Evolutionary conservation across 2,113 vertebrate genomes (phyloP).

Genomic region (Melozone crissalis): DNA sequence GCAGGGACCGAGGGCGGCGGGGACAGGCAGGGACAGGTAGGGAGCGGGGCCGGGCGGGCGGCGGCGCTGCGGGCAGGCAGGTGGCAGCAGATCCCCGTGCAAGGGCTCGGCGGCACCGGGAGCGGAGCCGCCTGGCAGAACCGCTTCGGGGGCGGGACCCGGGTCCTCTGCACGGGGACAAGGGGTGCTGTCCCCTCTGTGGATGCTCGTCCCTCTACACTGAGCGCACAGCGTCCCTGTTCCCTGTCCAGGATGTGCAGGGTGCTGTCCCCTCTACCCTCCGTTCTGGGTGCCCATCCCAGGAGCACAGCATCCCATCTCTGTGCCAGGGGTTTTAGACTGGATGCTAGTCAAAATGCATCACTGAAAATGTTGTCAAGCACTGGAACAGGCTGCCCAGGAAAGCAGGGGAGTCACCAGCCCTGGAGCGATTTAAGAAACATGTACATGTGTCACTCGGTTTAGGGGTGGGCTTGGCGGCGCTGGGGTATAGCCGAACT

Average conservation of each 20-base stretch:
- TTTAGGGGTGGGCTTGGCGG: background rate
- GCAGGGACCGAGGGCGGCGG: too few species aligned
- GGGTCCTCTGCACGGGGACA: background rate
- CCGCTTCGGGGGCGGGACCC: background rate
- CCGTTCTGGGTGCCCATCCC: too few species aligned
- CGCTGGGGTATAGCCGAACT: background rate
- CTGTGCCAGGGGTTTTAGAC: background rate
- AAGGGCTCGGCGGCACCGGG: background rate
- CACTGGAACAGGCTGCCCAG: background rate
- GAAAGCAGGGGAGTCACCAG: background rate
- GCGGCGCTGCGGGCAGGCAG: constrained; percentile 1
- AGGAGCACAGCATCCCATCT: too few species aligned
- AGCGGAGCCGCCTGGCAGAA: background rate
- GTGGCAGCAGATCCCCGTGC: constrained; percentile 39
- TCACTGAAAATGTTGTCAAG: background rate
- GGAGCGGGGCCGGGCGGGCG: background rate
- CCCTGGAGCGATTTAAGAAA: background rate
- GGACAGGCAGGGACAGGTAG: background rate
- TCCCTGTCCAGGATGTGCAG: background rate
- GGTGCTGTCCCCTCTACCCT: too few species aligned
- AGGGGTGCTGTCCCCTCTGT: background rate
- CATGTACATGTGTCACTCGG: background rate
- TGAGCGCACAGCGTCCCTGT: background rate
- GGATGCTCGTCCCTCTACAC: background rate
- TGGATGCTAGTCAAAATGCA: background rate